These are phyloP conservation scores for Melolontha melolontha DNA, from an alignment of 2,888 invertebrate species.

Conservation along the genomic window DNA sequence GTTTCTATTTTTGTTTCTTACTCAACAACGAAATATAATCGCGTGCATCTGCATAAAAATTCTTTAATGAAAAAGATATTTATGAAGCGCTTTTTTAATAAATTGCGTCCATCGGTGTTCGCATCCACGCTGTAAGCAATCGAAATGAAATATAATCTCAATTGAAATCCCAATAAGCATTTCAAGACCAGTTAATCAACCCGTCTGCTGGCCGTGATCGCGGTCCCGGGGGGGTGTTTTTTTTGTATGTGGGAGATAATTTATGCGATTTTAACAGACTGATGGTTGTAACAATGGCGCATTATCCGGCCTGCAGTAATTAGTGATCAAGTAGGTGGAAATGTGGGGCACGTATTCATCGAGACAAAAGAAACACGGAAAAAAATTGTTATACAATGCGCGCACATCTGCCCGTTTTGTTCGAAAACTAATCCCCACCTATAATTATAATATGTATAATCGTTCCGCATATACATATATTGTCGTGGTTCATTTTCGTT, in stretches of 20 bases:
- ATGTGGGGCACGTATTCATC: conserved; percentile 63
- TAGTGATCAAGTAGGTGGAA: conserved; percentile 67
- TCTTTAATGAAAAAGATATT: conserved; percentile 45
- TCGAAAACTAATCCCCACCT: conserved; percentile 53
- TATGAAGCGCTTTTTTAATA: conserved; percentile 44
- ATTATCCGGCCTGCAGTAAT: conserved; percentile 63
- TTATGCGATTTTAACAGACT: conserved; percentile 65
- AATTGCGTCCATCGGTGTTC: conserved; percentile 43
- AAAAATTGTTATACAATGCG: conserved; percentile 52
- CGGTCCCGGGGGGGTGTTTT: conserved; percentile 29
- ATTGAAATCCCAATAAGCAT: conserved; percentile 50
- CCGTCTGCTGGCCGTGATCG: conserved; percentile 42
- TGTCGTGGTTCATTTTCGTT: conserved; percentile 25
- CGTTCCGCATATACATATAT: conserved; percentile 19
- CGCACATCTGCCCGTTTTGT: conserved; percentile 61
- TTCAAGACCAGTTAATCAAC: conserved; percentile 49
- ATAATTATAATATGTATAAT: conserved; percentile 49
- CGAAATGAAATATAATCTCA: conserved; percentile 49
- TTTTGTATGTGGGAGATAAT: conserved; percentile 58
- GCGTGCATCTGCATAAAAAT: conserved; percentile 4
- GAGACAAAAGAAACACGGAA: conserved; percentile 59
- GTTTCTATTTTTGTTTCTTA: no score
- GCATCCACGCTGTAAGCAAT: conserved; percentile 46
- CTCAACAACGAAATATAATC: no score
- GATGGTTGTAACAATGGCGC: conserved; percentile 59